Evolutionary conservation across 2,888 invertebrate species (phyloP).

Genomic region (Tenthredo scrophulariae): DNA sequence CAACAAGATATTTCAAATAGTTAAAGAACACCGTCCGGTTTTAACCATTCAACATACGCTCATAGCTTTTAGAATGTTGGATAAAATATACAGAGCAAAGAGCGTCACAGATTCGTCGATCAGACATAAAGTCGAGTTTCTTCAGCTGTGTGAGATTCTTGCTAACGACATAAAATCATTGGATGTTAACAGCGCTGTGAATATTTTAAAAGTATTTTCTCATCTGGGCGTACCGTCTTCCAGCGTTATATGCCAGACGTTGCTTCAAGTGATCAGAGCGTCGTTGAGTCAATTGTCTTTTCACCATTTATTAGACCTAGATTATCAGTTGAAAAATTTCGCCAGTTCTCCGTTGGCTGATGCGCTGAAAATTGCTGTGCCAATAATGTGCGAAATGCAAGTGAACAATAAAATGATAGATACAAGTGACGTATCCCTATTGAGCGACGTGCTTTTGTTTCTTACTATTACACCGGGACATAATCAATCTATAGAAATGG

Average conservation of each 20-base stretch:
- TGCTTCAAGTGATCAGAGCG: slow-evolving; percentile 83
- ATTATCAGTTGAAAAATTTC: slow-evolving; percentile 81
- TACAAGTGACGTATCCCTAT: slow-evolving; percentile 78
- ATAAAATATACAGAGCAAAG: slow-evolving; percentile 81
- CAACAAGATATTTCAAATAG: slow-evolving; percentile 77
- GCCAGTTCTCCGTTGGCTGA: slow-evolving; percentile 81
- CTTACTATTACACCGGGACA: slow-evolving; percentile 54
- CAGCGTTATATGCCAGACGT: slow-evolving; percentile 82
- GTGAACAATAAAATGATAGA: slow-evolving; percentile 81
- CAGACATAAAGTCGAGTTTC: slow-evolving; percentile 56
- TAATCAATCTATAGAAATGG: slow-evolving; percentile 3
- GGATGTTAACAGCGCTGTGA: slow-evolving; percentile 27
- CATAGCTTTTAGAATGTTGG: slow-evolving; percentile 81
- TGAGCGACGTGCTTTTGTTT: slow-evolving; percentile 81
- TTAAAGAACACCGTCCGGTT: slow-evolving; percentile 76
- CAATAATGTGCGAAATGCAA: slow-evolving; percentile 84
- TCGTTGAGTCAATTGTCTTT: slow-evolving; percentile 83
- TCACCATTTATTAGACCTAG: slow-evolving; percentile 83
- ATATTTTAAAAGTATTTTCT: slow-evolving; percentile 21
- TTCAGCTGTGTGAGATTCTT: slow-evolving; percentile 61
- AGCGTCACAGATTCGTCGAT: slow-evolving; percentile 65
- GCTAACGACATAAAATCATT: slow-evolving; percentile 46
- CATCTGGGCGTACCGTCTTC: slow-evolving; percentile 82
- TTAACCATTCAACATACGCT: slow-evolving; percentile 81
- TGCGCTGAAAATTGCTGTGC: slow-evolving; percentile 84